Evolutionary conservation across 2,797 vertebrate species (phyloP).

Genomic region (Poeciliopsis infans): DNA sequence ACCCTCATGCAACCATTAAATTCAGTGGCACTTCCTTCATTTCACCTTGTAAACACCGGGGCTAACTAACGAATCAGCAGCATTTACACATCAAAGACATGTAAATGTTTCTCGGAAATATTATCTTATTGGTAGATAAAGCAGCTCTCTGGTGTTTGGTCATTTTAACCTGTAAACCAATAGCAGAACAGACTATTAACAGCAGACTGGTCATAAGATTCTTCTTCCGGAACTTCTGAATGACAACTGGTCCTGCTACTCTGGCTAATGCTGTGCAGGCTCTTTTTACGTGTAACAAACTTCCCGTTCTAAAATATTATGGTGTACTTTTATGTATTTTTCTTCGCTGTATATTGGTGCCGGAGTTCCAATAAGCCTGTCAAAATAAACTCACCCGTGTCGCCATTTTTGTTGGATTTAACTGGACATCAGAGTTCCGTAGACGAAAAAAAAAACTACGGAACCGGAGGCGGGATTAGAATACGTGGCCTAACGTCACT

Average conservation of each 20-base stretch:
- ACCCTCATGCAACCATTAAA: not conserved
- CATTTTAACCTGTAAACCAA: not conserved
- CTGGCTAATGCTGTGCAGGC: constrained; percentile 36
- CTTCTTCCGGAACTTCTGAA: constrained; percentile 73
- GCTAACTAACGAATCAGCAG: not conserved
- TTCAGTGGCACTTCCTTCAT: constrained; percentile 14
- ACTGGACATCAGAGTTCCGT: constrained; percentile 25
- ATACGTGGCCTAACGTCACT: constrained; percentile 12
- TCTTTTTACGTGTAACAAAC: constrained; percentile 7
- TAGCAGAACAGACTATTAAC: not conserved
- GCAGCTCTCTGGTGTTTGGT: not conserved
- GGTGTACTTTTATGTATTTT: not conserved
- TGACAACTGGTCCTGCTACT: constrained; percentile 64
- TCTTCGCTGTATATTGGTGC: fast-evolving
- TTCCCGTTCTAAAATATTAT: not conserved
- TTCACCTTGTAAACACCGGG: not conserved
- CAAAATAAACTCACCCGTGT: constrained; percentile 67
- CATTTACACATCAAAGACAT: not conserved
- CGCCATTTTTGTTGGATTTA: constrained; percentile 60
- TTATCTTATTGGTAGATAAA: not conserved
- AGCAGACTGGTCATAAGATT: constrained; percentile 52
- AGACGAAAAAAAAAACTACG: constrained; percentile 19
- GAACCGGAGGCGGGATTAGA: constrained; percentile 34
- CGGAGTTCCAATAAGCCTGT: not conserved
- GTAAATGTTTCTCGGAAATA: not conserved